These are phyloP conservation scores for Trichonephila inaurata DNA, from an alignment of 1,140 invertebrate genomes.

Conservation along the genomic window DNA sequence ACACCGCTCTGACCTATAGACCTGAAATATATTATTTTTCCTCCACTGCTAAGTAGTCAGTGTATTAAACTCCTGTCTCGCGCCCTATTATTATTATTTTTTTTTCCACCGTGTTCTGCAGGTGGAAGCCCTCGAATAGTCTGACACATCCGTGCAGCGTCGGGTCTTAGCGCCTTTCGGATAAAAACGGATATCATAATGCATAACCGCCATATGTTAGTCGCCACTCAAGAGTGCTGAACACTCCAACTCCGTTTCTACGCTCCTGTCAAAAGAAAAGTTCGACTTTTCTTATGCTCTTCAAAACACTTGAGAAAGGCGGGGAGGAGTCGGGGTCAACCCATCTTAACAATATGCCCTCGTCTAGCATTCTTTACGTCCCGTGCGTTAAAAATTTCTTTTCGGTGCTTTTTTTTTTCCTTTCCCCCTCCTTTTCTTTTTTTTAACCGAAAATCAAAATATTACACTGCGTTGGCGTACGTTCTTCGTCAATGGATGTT, in stretches of 20 bases:
- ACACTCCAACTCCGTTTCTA: constrained; percentile 23
- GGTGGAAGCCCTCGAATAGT: constrained; percentile 22
- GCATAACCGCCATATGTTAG: constrained; percentile 56
- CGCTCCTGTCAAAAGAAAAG: constrained; percentile 50
- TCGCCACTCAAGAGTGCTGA: constrained; percentile 49
- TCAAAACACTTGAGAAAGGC: background rate
- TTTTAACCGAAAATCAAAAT: background rate
- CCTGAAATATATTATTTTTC: background rate
- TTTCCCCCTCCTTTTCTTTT: background rate
- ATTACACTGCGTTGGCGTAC: constrained; percentile 14
- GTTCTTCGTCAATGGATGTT: background rate
- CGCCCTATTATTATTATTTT: background rate
- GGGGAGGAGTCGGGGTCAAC: constrained; percentile 48
- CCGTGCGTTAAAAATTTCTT: constrained; percentile 22
- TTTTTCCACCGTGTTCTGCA: background rate
- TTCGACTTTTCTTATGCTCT: constrained; percentile 22
- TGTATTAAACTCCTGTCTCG: background rate
- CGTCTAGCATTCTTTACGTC: constrained; percentile 36
- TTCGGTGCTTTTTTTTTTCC: background rate
- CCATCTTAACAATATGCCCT: constrained; percentile 63
- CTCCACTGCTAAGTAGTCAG: background rate
- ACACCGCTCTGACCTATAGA: background rate
- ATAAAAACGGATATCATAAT: constrained; percentile 70
- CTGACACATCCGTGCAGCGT: background rate
- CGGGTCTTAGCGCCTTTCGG: background rate